Evolutionary conservation across 2,113 vertebrate species (phyloP).

Genomic region (Hystrix cristata): DNA sequence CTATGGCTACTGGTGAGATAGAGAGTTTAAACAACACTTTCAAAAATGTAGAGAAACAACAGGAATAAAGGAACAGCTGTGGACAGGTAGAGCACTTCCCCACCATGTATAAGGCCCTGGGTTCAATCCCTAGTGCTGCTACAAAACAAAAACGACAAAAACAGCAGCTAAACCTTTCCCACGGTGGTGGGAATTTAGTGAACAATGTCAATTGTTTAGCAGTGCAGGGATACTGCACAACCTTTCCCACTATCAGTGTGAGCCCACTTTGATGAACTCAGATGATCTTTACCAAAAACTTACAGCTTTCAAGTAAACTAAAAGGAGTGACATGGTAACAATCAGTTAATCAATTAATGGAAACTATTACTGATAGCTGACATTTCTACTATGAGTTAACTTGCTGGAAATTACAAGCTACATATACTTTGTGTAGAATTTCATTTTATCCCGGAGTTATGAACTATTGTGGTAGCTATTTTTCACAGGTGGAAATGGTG

Average conservation of each 20-base stretch:
- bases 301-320: background rate
- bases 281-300: background rate
- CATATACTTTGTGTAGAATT: background rate
- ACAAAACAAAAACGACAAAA: too few relatives aligned
- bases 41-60: background rate
- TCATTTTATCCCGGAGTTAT: background rate
- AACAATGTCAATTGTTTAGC: too few relatives aligned
- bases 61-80: background rate
- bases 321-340: background rate
- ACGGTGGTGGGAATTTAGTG: too few relatives aligned
- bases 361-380: background rate
- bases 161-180: background rate
- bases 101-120: too few relatives aligned
- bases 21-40: background rate
- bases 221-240: too few relatives aligned
- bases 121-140: background rate
- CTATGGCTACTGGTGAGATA: background rate
- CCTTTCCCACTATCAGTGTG: background rate
- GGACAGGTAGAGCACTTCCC: too few relatives aligned
- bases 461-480: background rate
- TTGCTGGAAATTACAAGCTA: background rate
- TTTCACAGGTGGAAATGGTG: background rate
- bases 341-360: background rate
- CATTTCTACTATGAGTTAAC: background rate
- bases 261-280: background rate